phyloP scores from a whole-genome alignment of 2,797 vertebrate species.

The Sebastes paucispinis region DNA sequence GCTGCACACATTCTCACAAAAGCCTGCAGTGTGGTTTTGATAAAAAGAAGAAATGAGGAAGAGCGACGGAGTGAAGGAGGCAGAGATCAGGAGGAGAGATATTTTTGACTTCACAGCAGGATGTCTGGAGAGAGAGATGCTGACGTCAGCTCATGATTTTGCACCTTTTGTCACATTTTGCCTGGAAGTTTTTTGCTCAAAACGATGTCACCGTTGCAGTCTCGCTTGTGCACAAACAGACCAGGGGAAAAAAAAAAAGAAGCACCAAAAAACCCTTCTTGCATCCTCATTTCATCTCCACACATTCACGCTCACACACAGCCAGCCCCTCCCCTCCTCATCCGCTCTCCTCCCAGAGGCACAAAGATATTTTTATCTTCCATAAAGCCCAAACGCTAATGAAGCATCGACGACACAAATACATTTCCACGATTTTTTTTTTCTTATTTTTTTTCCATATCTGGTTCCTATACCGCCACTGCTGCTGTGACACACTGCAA shows the following conservation, averaged over 20 bases:
- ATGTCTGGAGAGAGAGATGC: constrained; percentile 14
- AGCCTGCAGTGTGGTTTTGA: constrained; percentile 8
- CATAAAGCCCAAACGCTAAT: constrained; percentile 73
- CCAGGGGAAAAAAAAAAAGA: not conserved
- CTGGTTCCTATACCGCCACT: not conserved
- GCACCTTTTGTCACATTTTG: constrained; percentile 40
- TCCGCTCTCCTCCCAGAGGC: constrained; percentile 70
- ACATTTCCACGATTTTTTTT: constrained; percentile 46
- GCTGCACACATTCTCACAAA: not conserved
- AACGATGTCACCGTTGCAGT: not conserved
- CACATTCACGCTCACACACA: constrained; percentile 4
- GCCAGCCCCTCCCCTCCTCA: constrained; percentile 37
- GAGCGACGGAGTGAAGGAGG: not conserved
- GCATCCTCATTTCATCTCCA: constrained; percentile 18
- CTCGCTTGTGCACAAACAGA: not conserved
- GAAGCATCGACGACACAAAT: constrained; percentile 69
- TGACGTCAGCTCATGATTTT: constrained; percentile 34
- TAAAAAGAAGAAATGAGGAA: not conserved
- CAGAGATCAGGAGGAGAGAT: constrained; percentile 23
- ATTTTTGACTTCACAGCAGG: constrained; percentile 52
- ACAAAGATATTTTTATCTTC: constrained; percentile 78
- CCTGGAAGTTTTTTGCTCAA: constrained; percentile 13
- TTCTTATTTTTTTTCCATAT: constrained; percentile 16
- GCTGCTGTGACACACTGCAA: constrained; percentile 1
- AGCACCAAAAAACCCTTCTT: not conserved